Conservation (phyloP, 2,113 vertebrate genomes). For the Progne subis region DNA sequence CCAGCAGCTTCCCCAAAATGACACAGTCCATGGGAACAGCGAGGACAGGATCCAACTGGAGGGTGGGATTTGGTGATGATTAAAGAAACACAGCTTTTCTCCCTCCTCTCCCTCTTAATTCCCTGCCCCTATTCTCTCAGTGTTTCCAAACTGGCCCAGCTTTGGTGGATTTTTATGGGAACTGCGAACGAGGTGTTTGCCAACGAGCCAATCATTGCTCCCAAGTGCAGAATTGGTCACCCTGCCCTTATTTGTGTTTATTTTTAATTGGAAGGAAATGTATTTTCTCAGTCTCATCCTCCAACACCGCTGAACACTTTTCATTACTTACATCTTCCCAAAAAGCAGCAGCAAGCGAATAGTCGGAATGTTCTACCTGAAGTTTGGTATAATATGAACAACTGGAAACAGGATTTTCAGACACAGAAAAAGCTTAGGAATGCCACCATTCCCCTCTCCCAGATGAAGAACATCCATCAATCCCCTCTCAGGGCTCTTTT, state of each 20-base stretch:
- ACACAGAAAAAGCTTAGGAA: not conserved
- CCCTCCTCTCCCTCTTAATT: not conserved
- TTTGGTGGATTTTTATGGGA: not conserved
- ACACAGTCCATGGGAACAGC: not conserved
- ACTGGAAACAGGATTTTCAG: not conserved
- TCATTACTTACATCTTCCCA: not conserved
- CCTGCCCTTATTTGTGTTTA: not conserved
- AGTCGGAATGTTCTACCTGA: not conserved
- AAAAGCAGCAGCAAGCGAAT: not conserved
- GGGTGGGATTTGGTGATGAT: not conserved
- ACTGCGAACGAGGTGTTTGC: not conserved
- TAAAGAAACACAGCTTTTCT: not conserved
- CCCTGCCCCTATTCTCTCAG: not conserved
- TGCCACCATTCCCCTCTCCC: not conserved
- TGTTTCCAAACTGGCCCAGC: not conserved
- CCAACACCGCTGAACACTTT: not conserved
- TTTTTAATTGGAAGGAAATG: not conserved
- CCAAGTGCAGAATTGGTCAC: not conserved
- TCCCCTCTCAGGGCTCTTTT: not conserved
- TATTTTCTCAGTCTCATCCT: not conserved
- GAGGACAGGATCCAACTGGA: not conserved
- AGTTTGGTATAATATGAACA: not conserved
- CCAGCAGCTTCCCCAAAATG: not conserved
- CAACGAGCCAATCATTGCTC: not conserved
- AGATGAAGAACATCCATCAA: not conserved